Evolutionary conservation across 2,113 vertebrate genomes (phyloP), one percentile per base, ranked within the genome.

Genomic region (Notiomystis cincta): DNA sequence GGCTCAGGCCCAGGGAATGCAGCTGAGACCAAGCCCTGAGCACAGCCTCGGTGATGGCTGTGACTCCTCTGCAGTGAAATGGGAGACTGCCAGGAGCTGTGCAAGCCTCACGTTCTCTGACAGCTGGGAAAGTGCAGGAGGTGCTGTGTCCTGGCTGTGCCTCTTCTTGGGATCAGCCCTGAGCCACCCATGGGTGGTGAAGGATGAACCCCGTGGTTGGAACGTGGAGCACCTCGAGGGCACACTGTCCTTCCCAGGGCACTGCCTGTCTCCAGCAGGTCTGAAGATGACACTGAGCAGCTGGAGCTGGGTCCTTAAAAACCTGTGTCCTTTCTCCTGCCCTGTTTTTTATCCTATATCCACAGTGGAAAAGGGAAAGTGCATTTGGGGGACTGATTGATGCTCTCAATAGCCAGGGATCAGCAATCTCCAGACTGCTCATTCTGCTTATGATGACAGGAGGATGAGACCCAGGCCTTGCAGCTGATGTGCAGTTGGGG

Each of bases 121-220:
- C 45, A 82, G 56, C 18, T 4, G 4, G 48, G 44, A 69, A 40
- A 11, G 30, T 2, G 3, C 3, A 2, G 44, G 47, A 47, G 15
- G 20, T 37, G 57, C 51, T 22, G 13, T 18, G 56, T 82, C 31
- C 71, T 65, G 40, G 15, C 14, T 4, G 19, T 90, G 18, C 28
- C 4, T 56, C 38, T 48, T 31, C 28, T 33, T 0, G 1, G 47
- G 14, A 40, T 40, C 15, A 86, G 37, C 38, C 54, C 79, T 56
- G 76, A 69, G 17, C 45, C 37, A 31, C 10, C 51, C 23, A 0
- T 23, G 25, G 24, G 37, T 21, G 25, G 45, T 21, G 66, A 61
- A 70, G 89, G 38, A 18, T 67, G 38, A 56, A 28, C 6, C 11
- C 18, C 0, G 0, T 31, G 33, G 30, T 8, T 0, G 1, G 78